Conservation (phyloP, 2,888 invertebrate genomes). For the Diarsia dahlii region DNA sequence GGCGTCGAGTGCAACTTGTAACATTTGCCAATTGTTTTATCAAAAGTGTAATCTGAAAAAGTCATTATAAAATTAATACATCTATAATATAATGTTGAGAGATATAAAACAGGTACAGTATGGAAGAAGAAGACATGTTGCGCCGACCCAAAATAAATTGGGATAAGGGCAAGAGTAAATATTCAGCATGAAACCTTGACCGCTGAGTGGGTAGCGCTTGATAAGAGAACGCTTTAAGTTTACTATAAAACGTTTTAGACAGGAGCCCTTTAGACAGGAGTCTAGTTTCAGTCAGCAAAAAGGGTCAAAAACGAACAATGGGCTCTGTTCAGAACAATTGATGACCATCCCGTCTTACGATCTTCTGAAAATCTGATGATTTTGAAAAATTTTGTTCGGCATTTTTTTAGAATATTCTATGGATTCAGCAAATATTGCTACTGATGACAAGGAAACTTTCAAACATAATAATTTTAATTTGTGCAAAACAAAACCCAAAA, state of each 20-base stretch:
- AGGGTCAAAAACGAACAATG: background rate
- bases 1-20: conserved; percentile 81
- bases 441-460: no score
- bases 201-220: no score
- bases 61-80: background rate
- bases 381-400: background rate
- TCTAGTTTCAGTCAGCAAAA: background rate
- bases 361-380: background rate
- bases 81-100: background rate
- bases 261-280: background rate
- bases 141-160: no score
- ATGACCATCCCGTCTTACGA: background rate
- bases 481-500: no score
- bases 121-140: no score
- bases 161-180: no score
- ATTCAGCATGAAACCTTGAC: background rate
- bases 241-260: background rate
- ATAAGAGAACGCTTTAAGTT: background rate
- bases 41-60: conserved; percentile 76
- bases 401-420: background rate
- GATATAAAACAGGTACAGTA: no score
- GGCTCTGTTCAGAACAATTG: background rate
- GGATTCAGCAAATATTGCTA: background rate
- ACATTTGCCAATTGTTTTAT: conserved; percentile 73
- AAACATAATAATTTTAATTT: no score